Percentiles rank a stretch among this genome's conserved stretches.
phyloP scores from a whole-genome alignment of 2,113 vertebrate genomes.

The Nansenia antarctica region DNA sequence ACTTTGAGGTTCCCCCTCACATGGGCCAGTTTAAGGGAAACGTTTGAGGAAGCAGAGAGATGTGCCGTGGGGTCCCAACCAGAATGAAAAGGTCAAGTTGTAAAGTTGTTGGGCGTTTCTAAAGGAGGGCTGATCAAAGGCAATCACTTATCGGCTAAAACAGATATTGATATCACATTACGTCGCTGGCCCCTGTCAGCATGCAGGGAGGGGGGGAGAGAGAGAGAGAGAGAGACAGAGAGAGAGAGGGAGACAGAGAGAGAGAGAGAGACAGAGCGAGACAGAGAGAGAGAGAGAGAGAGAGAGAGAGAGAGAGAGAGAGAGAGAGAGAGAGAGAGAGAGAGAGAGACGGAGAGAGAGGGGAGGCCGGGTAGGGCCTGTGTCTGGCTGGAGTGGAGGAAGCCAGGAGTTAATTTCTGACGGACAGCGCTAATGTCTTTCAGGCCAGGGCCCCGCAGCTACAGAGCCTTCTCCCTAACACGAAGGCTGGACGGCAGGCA shows the following conservation, averaged over 20 bases:
- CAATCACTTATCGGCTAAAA: slow-evolving; percentile 60
- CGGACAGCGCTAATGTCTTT: slow-evolving; percentile 73
- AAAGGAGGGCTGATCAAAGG: slow-evolving; percentile 60
- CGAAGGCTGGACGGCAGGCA: slow-evolving; percentile 45
- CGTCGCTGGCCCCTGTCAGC: slow-evolving; percentile 59
- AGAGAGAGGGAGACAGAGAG: background rate
- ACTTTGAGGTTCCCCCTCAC: slow-evolving; percentile 11
- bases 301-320: slow-evolving; percentile 21
- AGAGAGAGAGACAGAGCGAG: too few species aligned
- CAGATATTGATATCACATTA: slow-evolving; percentile 58
- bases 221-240: slow-evolving; percentile 9
- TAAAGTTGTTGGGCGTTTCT: slow-evolving; percentile 56
- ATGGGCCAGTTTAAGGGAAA: slow-evolving; percentile 28
- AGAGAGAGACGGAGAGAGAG: too few species aligned
- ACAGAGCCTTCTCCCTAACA: slow-evolving; percentile 67
- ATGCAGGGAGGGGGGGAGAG: slow-evolving; percentile 49
- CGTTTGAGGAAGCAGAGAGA: slow-evolving; percentile 50
- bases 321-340: slow-evolving; percentile 31
- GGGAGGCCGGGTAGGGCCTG: slow-evolving; percentile 46
- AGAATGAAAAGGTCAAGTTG: slow-evolving; percentile 67
- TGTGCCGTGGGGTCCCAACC: slow-evolving; percentile 33
- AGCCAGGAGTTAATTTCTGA: slow-evolving; percentile 71
- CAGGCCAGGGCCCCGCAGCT: slow-evolving; percentile 63
- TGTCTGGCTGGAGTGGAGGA: slow-evolving; percentile 58
- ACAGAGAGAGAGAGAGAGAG: slow-evolving; percentile 23